These are phyloP conservation scores for Scaptomyza caliginosa DNA, from an alignment of 2,888 invertebrate genomes.

Conservation along the genomic window DNA sequence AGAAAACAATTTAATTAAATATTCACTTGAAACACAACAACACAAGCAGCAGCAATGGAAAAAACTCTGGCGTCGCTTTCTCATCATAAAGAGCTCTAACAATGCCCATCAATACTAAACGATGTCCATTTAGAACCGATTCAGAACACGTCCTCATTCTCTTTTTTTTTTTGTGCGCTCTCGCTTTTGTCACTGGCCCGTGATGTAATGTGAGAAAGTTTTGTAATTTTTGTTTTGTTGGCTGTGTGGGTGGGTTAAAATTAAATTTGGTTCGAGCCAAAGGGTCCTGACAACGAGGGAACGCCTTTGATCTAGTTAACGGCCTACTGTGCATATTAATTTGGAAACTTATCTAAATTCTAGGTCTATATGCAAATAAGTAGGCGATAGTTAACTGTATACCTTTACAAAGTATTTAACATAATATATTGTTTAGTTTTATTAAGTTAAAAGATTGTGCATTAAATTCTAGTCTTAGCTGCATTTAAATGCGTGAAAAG, in stretches of 20 bases:
- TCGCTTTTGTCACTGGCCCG: constrained; percentile 48
- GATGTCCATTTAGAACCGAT: constrained; percentile 70
- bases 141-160: constrained; percentile 29
- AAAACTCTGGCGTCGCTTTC: constrained; percentile 54
- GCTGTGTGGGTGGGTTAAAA: constrained; percentile 27
- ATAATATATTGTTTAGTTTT: neutral
- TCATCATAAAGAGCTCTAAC: constrained; percentile 65
- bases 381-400: neutral
- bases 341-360: neutral
- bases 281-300: constrained; percentile 11
- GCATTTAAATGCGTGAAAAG: neutral
- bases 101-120: constrained; percentile 77
- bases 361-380: neutral
- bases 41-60: constrained; percentile 33
- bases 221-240: neutral
- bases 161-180: constrained; percentile 22
- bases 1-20: constrained; percentile 84
- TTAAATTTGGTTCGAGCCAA: constrained; percentile 18
- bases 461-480: no score
- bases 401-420: no score
- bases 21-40: constrained; percentile 79
- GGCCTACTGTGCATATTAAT: neutral
- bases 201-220: constrained; percentile 77
- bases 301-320: constrained; percentile 63
- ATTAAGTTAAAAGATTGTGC: neutral